Conservation (phyloP, 2,113 vertebrate genomes). For the Alethe castanea region DNA sequence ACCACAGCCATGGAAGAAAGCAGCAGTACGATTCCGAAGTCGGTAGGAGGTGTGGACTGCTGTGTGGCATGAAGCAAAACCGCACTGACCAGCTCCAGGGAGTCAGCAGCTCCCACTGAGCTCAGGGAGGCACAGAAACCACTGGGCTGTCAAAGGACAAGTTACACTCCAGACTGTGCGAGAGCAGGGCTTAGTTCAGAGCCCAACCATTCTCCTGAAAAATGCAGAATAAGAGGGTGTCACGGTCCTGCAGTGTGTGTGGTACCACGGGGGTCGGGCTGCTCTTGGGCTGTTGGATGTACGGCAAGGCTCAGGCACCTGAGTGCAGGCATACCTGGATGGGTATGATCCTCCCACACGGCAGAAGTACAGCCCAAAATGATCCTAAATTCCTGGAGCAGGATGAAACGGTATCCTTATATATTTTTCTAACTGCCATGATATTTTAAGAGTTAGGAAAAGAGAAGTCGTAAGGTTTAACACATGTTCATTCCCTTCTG, state of each 20-base stretch:
- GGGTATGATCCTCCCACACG: rapidly evolving
- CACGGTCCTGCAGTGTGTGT: rapidly evolving
- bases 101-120: background rate
- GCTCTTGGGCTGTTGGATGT: too few relatives aligned
- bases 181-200: background rate
- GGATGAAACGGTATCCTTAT: background rate
- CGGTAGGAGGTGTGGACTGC: background rate
- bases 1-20: background rate
- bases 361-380: background rate
- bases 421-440: background rate
- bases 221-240: background rate
- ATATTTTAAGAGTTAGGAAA: background rate
- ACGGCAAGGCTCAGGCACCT: background rate
- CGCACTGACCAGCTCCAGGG: background rate
- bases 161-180: background rate
- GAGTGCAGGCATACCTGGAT: background rate
- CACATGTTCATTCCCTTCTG: rapidly evolving
- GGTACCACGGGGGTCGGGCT: background rate
- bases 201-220: background rate
- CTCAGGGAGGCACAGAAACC: background rate
- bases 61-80: background rate
- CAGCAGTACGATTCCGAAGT: background rate
- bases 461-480: background rate
- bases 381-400: background rate
- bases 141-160: background rate